phyloP scores from a whole-genome alignment of 2,113 vertebrate genomes.

The Phyllostomus hastatus region DNA sequence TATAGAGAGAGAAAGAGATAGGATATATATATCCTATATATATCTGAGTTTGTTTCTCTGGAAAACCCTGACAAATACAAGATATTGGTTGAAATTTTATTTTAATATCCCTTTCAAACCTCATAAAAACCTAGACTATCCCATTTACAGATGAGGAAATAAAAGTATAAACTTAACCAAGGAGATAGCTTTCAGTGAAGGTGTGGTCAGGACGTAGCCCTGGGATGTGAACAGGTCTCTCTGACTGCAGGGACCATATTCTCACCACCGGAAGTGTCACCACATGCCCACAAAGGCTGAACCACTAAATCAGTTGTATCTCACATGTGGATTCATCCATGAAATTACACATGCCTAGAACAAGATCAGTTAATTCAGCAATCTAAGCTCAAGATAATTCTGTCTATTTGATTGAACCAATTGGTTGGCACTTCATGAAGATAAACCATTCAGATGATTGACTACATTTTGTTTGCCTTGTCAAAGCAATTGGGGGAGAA shows the following conservation, averaged over 20 bases:
- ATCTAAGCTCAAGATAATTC: constrained; percentile 39
- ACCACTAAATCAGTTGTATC: background rate
- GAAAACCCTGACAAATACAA: background rate
- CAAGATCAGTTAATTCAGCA: background rate
- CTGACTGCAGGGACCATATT: background rate
- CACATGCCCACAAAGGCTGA: background rate
- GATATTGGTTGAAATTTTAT: background rate
- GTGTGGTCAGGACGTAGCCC: background rate
- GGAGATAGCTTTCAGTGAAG: background rate
- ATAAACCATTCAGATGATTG: background rate
- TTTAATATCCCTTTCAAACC: background rate
- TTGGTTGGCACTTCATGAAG: background rate
- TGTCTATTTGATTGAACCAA: background rate
- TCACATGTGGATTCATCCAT: background rate
- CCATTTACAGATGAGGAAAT: background rate
- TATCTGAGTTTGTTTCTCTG: background rate
- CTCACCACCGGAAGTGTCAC: background rate
- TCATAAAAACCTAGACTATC: background rate
- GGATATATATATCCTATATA: too few species aligned
- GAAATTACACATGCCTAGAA: background rate
- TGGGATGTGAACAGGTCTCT: background rate
- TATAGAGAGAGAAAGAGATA: too few species aligned
- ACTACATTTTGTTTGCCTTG: background rate
- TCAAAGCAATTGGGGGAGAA: background rate
- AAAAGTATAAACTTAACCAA: background rate